Base-by-base conservation (phyloP, 2,113 vertebrate species). In the Leptodactylus fuscus region DNA sequence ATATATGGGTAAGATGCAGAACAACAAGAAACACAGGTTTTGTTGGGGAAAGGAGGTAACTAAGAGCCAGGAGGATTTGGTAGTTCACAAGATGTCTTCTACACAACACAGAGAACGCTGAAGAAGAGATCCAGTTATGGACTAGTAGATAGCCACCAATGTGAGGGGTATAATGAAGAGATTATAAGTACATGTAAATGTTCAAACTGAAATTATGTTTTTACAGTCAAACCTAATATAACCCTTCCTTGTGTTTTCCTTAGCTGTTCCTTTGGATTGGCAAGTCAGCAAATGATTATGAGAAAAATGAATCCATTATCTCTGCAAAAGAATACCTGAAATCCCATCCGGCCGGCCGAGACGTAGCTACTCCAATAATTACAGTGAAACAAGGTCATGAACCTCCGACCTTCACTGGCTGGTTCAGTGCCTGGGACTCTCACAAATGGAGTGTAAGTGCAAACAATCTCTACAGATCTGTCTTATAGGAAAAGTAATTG, bases 241-340 rank as follows among this genome's bases (percentile, higher is more conserved):
- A 67, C 22, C 15, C 22, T 27, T 55, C 10, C 6, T 67, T 3
- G 1, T 29, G 88, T 24, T 69, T 29, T 27, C 34, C 44, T 75
- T 83, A 98, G 97, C 85, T 98, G 88, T 98, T 97, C 92, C 90
- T 97, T 36, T 98, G 97, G 97, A 38, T 97, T 5, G 97, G 97
- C 81, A 94, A 88, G 60, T 90, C 85, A 4, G 95, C 96, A 90
- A 96, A 97, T 4, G 49, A 94, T 1, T 87, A 91, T 0, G 97
- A 98, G 90, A 96, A 88, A 86, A 94, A 91, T 0, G 94, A 96
- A 87, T 88, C 96, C 0, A 55, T 92, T 87, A 92, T 76, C 83
- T 93, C 92, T 0, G 92, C 95, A 0, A 92, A 87, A 34, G 96
- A 96, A 0, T 98, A 97, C 88, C 91, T 98, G 73, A 95, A 90